phyloP scores from a whole-genome alignment of 2,113 vertebrate species.

The Macquaria ambigua region DNA sequence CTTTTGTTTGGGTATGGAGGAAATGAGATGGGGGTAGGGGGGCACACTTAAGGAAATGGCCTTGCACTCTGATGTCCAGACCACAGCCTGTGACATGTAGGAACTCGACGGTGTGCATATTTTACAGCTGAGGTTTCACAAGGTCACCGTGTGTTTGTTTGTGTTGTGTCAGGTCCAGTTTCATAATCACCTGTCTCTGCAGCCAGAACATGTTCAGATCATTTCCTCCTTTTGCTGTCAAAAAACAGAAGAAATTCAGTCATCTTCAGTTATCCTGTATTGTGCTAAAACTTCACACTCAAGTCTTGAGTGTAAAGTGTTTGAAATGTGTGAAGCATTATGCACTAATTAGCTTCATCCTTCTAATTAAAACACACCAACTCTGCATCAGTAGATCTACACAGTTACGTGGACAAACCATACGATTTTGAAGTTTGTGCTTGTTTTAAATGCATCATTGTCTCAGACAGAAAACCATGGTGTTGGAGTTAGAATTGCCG shows the following conservation, averaged over 20 bases:
- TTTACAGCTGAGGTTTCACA: constrained; percentile 63
- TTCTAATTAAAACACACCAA: neutral
- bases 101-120: constrained; percentile 36
- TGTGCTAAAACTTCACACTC: neutral
- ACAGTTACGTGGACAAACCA: neutral
- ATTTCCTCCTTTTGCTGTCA: constrained; percentile 23
- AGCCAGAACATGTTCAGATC: neutral
- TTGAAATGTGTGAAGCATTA: constrained; percentile 17
- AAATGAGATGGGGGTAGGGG: constrained; percentile 61
- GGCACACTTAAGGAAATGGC: constrained; percentile 76
- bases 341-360: neutral
- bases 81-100: constrained; percentile 58
- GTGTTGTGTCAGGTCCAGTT: constrained; percentile 35
- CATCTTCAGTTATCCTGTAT: neutral
- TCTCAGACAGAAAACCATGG: constrained; percentile 14
- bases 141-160: constrained; percentile 63
- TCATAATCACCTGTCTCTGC: constrained; percentile 55
- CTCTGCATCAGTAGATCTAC: neutral
- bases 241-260: neutral
- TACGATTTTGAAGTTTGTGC: neutral
- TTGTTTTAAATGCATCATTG: constrained; percentile 12
- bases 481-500: constrained; percentile 19
- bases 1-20: constrained; percentile 79
- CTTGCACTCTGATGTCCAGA: constrained; percentile 70
- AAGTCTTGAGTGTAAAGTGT: neutral